Percentiles rank a stretch among this genome's conserved stretches.
These are phyloP conservation scores for Lasioglossum villosulum DNA, from an alignment of 2,888 invertebrate species.

Conservation along the genomic window DNA sequence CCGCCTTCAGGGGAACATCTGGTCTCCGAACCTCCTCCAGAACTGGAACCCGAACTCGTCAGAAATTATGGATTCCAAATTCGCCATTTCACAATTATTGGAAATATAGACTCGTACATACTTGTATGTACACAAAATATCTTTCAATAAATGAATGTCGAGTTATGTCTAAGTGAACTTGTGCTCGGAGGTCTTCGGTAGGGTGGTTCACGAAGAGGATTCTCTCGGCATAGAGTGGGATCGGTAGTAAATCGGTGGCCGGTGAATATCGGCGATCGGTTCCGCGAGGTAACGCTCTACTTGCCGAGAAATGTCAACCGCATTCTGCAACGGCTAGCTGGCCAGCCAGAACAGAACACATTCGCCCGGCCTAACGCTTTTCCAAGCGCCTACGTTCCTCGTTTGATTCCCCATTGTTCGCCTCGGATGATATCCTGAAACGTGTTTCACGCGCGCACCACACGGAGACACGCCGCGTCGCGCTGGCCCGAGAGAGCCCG, in stretches of 20 bases:
- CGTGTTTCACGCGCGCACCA: slow-evolving; percentile 39
- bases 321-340: slow-evolving; percentile 65
- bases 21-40: neutral
- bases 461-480: slow-evolving; percentile 31
- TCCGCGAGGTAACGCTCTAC: slow-evolving; percentile 70
- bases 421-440: slow-evolving; percentile 63
- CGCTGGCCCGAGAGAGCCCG: neutral
- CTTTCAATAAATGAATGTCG: no score
- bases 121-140: no score
- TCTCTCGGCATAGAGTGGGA: neutral
- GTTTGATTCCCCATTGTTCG: slow-evolving; percentile 68
- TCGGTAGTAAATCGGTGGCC: slow-evolving; percentile 23
- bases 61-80: neutral
- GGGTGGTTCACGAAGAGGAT: neutral
- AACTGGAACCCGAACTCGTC: neutral
- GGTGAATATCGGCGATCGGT: slow-evolving; percentile 56
- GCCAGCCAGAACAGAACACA: slow-evolving; percentile 54
- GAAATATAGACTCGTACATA: no score
- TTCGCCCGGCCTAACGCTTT: slow-evolving; percentile 56
- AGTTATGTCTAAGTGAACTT: no score
- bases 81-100: neutral
- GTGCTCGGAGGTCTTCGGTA: neutral
- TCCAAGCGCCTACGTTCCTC: slow-evolving; percentile 66
- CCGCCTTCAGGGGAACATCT: neutral
- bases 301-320: slow-evolving; percentile 75